phyloP scores from a whole-genome alignment of 2,113 vertebrate genomes.

The Willisornis vidua region DNA sequence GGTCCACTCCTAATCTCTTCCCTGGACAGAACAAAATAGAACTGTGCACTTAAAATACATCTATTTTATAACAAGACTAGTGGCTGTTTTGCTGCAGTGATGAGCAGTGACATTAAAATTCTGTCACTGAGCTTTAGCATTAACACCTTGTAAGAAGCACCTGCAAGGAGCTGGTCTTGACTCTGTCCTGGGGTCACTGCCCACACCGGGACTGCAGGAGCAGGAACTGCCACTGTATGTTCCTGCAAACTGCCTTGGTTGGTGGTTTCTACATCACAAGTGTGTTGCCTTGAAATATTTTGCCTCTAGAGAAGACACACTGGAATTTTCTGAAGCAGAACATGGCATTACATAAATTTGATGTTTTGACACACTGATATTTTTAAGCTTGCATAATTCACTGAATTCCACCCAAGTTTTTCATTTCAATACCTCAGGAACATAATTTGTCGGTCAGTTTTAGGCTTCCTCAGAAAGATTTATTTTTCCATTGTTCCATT shows the following conservation, averaged over 20 bases:
- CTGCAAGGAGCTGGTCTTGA: background rate
- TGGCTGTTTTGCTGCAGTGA: background rate
- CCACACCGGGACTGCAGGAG: fast-evolving
- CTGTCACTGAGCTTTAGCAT: background rate
- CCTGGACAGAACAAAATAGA: background rate
- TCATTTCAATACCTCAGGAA: background rate
- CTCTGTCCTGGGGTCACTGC: background rate
- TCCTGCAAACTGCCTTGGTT: background rate
- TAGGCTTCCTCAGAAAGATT: background rate
- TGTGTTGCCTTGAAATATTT: background rate
- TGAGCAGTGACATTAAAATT: background rate
- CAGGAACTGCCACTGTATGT: fast-evolving
- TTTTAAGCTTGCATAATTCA: background rate
- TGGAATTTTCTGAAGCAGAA: conserved; percentile 1
- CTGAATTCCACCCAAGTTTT: background rate
- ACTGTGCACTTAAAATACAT: background rate
- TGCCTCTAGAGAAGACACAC: background rate
- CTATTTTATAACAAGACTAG: background rate
- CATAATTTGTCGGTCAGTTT: background rate
- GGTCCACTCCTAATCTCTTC: background rate
- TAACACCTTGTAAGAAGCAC: background rate
- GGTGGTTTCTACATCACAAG: background rate
- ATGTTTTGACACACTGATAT: background rate
- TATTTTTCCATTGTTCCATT: background rate
- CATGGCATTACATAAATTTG: background rate